Percentiles rank a stretch among this genome's conserved stretches.
phyloP scores from a whole-genome alignment of 53 echinoderm and acorn worm species.

The Temnopleurus reevesii region DNA sequence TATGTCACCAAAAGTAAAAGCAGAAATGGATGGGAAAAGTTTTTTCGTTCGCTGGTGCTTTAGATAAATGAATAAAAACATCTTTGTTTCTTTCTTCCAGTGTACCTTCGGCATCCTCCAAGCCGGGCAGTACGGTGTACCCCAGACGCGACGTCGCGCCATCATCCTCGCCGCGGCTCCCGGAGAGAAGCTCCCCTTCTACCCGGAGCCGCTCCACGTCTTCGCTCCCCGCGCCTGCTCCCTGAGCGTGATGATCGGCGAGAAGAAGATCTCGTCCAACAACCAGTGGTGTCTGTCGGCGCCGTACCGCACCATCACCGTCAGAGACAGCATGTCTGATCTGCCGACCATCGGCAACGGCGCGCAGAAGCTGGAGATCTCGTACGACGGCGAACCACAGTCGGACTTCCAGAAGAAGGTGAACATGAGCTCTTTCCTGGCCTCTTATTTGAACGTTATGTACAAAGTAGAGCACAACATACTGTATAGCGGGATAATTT shows the following conservation, averaged over 20 bases:
- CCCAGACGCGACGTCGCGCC: slow-evolving; percentile 93
- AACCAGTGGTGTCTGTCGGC: slow-evolving; percentile 84
- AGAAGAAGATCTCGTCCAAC: slow-evolving; percentile 80
- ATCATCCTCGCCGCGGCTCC: slow-evolving; percentile 99
- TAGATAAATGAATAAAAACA: no score
- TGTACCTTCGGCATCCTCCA: slow-evolving; percentile 96
- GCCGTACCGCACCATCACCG: slow-evolving; percentile 94
- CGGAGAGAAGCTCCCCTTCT: slow-evolving; percentile 87
- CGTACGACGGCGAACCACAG: slow-evolving; percentile 95
- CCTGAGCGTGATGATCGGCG: slow-evolving; percentile 92
- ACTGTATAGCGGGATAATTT: no score
- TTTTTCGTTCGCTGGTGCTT: no score
- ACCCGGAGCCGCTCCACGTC: slow-evolving; percentile 93
- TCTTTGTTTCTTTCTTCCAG: no score
- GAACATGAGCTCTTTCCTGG: no score
- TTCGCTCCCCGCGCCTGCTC: slow-evolving; percentile 94
- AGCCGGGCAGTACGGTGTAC: slow-evolving; percentile 99
- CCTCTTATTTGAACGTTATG: no score
- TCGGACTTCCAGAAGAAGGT: slow-evolving; percentile 95
- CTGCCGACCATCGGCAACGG: slow-evolving; percentile 90
- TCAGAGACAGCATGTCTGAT: slow-evolving; percentile 91
- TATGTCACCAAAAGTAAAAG: no score
- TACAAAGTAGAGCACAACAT: no score
- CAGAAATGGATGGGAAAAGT: no score
- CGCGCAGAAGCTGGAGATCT: slow-evolving; percentile 88